Conservation (phyloP, 2,113 vertebrate species). For the Melanostigma gelatinosum region DNA sequence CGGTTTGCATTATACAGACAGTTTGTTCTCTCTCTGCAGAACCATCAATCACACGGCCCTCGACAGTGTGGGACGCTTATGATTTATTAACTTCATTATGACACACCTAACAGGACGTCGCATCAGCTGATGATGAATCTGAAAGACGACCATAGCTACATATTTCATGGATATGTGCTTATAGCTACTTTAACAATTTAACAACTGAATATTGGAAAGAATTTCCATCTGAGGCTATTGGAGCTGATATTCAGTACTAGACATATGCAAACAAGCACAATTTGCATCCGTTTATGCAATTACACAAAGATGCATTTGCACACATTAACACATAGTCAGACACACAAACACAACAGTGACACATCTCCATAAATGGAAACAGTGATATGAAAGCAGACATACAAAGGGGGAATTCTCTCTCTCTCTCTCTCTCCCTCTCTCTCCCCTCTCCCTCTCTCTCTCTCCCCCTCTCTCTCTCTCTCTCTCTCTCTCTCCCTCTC, state of each 20-base stretch:
- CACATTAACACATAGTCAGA: slow-evolving; percentile 48
- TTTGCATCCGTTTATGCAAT: slow-evolving; percentile 56
- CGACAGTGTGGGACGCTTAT: neutral
- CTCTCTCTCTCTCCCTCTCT: too few species aligned
- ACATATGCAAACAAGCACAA: slow-evolving; percentile 34
- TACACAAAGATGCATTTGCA: slow-evolving; percentile 51
- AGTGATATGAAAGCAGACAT: slow-evolving; percentile 66
- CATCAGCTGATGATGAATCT: neutral
- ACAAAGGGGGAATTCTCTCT: slow-evolving; percentile 61
- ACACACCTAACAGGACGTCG: slow-evolving; percentile 7
- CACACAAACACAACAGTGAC: slow-evolving; percentile 49
- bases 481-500: too few species aligned
- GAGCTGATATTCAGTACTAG: neutral
- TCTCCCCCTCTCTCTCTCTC: too few species aligned
- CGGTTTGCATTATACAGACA: slow-evolving; percentile 9
- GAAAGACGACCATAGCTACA: slow-evolving; percentile 9
- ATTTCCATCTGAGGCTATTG: slow-evolving; percentile 4
- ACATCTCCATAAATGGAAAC: slow-evolving; percentile 71
- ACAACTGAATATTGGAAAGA: neutral
- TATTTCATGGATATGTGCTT: slow-evolving; percentile 19
- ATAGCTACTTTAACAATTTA: slow-evolving; percentile 6
- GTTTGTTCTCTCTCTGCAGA: slow-evolving; percentile 24
- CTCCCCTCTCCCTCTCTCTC: too few species aligned
- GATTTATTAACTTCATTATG: slow-evolving; percentile 11
- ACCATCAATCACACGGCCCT: neutral